Evolutionary conservation across 2,797 vertebrate genomes (phyloP).

Genomic region (Scarus forsteni): DNA sequence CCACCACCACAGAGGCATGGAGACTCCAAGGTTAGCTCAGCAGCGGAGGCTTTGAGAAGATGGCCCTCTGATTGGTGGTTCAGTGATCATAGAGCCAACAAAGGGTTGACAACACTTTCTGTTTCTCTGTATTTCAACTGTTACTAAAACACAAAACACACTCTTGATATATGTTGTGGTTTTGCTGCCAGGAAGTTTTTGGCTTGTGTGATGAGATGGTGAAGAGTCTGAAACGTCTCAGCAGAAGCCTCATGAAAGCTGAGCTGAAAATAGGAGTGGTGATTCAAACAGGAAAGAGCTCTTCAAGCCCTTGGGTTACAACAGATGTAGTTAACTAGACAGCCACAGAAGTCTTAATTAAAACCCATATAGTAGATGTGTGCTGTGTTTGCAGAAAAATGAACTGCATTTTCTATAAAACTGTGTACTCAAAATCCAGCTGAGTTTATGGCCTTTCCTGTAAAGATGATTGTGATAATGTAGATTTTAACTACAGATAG

Average conservation of each 20-base stretch:
- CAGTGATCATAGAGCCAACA: no score
- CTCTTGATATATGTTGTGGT: slow-evolving; percentile 43
- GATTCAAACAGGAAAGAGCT: slow-evolving; percentile 56
- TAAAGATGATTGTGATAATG: background rate
- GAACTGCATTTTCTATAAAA: slow-evolving; percentile 4
- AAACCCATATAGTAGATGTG: slow-evolving; percentile 45
- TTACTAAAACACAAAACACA: slow-evolving; percentile 39
- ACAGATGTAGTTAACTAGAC: slow-evolving; percentile 51
- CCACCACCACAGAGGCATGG: no score
- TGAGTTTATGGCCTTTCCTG: slow-evolving; percentile 3
- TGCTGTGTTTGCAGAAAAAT: slow-evolving; percentile 35
- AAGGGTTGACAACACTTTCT: background rate
- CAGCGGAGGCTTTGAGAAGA: no score
- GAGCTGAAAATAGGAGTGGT: slow-evolving; percentile 61
- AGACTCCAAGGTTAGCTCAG: no score
- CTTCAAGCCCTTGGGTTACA: slow-evolving; percentile 44
- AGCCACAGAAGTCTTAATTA: slow-evolving; percentile 59
- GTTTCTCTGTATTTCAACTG: slow-evolving; percentile 18
- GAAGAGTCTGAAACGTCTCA: slow-evolving; percentile 46
- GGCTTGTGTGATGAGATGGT: slow-evolving; percentile 52
- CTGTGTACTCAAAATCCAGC: slow-evolving; percentile 4
- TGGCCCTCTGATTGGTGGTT: no score
- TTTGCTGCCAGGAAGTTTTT: slow-evolving; percentile 50
- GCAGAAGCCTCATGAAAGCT: slow-evolving; percentile 58
- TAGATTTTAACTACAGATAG: background rate